A percentile compares a stretch with the other conserved stretches of the same genome.
These are phyloP conservation scores for Apoderus coryli DNA, from an alignment of 2,888 invertebrate species.

Conservation along the genomic window DNA sequence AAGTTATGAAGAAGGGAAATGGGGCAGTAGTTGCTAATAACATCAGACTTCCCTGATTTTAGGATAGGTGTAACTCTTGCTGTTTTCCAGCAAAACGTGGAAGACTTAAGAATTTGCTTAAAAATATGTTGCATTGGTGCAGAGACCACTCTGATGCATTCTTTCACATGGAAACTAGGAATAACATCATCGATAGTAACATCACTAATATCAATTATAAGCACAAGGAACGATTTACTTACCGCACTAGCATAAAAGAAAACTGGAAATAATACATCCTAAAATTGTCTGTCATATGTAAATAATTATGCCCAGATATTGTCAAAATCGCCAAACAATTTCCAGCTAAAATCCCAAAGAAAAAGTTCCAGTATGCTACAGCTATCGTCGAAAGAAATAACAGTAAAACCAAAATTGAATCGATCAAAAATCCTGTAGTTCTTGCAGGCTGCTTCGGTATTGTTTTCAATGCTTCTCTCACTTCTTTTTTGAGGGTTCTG, in stretches of 20 bases:
- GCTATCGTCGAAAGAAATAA: conserved; percentile 24
- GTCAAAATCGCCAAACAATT: conserved; percentile 42
- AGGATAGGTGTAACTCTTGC: no score
- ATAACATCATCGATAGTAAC: no score
- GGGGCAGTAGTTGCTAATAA: no score
- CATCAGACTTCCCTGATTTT: no score
- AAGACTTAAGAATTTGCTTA: no score
- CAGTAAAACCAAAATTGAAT: conserved; percentile 27
- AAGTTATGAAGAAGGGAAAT: no score
- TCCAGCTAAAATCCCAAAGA: conserved; percentile 38
- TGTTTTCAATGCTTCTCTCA: conserved; percentile 25
- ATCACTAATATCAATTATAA: no score
- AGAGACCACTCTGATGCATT: no score
- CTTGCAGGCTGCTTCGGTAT: conserved; percentile 32
- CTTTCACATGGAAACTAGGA: no score
- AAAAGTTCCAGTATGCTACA: conserved; percentile 27
- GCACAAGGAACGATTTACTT: no score
- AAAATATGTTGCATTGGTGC: no score
- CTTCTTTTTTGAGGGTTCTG: conserved; percentile 47
- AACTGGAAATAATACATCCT: conserved; percentile 67
- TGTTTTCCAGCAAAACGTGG: no score
- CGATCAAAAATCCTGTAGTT: conserved; percentile 31
- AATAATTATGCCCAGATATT: conserved; percentile 59
- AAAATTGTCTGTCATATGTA: conserved; percentile 61
- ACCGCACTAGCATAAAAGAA: conserved; percentile 49